Percentiles rank a stretch among this genome's conserved stretches.
Evolutionary conservation across 2,797 vertebrate species (phyloP).

Genomic region (Mastacembelus armatus): DNA sequence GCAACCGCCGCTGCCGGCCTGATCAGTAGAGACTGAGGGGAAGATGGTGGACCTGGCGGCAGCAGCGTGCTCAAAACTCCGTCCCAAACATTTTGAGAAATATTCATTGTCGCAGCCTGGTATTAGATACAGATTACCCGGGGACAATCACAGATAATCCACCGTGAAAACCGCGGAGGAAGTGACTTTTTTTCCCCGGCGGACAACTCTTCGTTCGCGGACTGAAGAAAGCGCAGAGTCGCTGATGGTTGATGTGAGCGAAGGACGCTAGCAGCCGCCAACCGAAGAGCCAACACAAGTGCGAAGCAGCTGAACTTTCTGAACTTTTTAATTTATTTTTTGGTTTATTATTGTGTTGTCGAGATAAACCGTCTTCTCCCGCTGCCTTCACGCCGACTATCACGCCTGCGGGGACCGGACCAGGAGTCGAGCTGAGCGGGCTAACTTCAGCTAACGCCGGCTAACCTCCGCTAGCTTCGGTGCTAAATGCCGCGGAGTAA

Average conservation of each 20-base stretch:
- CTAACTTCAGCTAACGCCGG: slow-evolving; percentile 50
- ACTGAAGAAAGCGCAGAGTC: slow-evolving; percentile 39
- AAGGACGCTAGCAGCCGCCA: slow-evolving; percentile 34
- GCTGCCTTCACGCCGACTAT: slow-evolving; percentile 10
- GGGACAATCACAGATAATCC: slow-evolving; percentile 85
- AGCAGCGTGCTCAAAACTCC: slow-evolving; percentile 81
- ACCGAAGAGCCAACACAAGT: slow-evolving; percentile 47
- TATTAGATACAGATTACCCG: slow-evolving; percentile 80
- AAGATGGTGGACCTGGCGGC: slow-evolving; percentile 86
- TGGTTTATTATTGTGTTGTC: not conserved
- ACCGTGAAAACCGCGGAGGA: not conserved
- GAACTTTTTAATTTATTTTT: too few relatives aligned
- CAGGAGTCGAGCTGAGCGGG: slow-evolving; percentile 7
- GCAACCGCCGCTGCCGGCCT: slow-evolving; percentile 68
- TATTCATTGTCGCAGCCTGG: slow-evolving; percentile 74
- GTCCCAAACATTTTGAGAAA: slow-evolving; percentile 80
- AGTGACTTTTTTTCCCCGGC: not conserved
- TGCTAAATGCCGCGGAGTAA: slow-evolving; percentile 83
- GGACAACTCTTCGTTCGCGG: slow-evolving; percentile 15
- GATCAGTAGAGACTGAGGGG: slow-evolving; percentile 68
- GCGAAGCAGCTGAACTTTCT: not conserved
- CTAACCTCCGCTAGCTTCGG: slow-evolving; percentile 41
- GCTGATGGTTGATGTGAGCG: slow-evolving; percentile 20
- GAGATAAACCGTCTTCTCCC: not conserved
- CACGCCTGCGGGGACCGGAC: not conserved